Percentiles rank a stretch among this genome's conserved stretches.
Conservation (phyloP, 2,797 vertebrate genomes). For the Parauchenoglanis punctatus region DNA sequence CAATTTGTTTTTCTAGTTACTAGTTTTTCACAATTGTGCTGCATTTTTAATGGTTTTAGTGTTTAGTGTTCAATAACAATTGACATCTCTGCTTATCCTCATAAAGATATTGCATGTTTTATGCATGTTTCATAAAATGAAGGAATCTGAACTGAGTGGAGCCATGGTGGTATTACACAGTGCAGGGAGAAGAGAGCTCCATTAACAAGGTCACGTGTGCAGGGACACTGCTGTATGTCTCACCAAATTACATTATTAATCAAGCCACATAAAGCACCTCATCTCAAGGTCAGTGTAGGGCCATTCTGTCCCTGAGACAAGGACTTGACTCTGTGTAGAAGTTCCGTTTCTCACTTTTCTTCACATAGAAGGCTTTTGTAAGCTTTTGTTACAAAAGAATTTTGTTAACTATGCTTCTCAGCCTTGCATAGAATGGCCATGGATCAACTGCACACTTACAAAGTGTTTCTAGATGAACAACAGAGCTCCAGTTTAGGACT, state of each 20-base stretch:
- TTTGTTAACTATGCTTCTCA: not conserved
- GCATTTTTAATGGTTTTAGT: not conserved
- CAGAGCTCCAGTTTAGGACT: not conserved
- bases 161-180: not conserved
- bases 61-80: constrained; percentile 11
- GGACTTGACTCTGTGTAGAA: not conserved
- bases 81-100: constrained; percentile 11
- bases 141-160: constrained; percentile 24
- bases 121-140: constrained; percentile 30
- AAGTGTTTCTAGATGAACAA: not conserved
- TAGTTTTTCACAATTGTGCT: not conserved
- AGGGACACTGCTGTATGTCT: constrained; percentile 6
- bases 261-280: constrained; percentile 25
- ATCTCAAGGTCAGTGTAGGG: constrained; percentile 32
- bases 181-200: constrained; percentile 8
- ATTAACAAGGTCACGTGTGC: constrained; percentile 42
- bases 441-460: not conserved
- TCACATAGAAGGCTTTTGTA: not conserved
- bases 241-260: constrained; percentile 50
- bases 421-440: not conserved
- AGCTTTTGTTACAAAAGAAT: constrained; percentile 3
- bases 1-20: not conserved
- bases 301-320: constrained; percentile 1
- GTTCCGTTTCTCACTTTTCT: not conserved
- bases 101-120: constrained; percentile 17